Evolutionary conservation across 2,888 invertebrate genomes (phyloP), one percentile per base, ranked within the genome.

Genomic region (Lydus trimaculatus): DNA sequence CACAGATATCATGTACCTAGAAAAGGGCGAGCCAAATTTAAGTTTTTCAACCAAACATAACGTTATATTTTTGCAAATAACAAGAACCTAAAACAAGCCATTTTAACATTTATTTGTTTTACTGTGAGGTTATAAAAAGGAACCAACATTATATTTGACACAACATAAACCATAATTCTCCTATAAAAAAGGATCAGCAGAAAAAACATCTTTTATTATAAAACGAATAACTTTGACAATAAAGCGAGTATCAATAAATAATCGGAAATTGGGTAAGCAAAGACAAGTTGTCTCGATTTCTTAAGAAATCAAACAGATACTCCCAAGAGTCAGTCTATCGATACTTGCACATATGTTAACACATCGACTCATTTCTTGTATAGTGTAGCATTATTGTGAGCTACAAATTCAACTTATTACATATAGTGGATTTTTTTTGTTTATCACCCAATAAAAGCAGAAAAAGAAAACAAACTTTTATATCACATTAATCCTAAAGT

Each of bases 401-500:
- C 36, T 13, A 4, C 4, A 36, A 1, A 36, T 36, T 36, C 36
- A 36, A 36, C 13, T 36, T 13, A 13, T 15, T 13, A 36, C 15
- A 36, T 36, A 4, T 36, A 15, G 13, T 36, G 13, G 13, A 15
- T 43, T 17, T 43, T 13, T n/a, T 5, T 43, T n/a, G n/a, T n/a
- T n/a, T n/a, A n/a, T n/a, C n/a, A n/a, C n/a, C n/a, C n/a, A n/a
- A 43, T 17, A 56, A 28, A 13, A 15, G 15, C 25, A 15, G 15
- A 25, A 52, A 23, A 6, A 56, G 7, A 28, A 25, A 25, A 25
- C 20, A 75, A 78, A 78, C 72, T 76, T 76, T 76, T 76, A 73
- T 73, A 76, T 75, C 74, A 76, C 76, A 78, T 78, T 78, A 76
- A 77, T 75, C 74, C 65, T 67, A 70, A 74, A 75, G 70, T 67